Conservation (phyloP, 1,140 invertebrate genomes). For the Chelonus insularis region DNA sequence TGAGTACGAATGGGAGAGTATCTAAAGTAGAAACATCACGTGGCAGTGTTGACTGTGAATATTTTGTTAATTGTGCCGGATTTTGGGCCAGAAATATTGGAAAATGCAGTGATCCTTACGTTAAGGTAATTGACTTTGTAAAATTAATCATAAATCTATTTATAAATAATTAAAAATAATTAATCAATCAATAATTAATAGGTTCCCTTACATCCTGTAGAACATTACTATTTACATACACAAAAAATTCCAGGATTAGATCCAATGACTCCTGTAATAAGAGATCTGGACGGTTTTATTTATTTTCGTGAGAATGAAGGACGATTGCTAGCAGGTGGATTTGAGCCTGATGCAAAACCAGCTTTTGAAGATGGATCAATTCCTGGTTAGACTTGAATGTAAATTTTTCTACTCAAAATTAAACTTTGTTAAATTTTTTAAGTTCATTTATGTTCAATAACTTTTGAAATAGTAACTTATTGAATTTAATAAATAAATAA, state of each 20-base stretch:
- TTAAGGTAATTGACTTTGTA: conserved; percentile 64
- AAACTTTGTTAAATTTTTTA: not conserved
- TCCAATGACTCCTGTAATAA: conserved; percentile 79
- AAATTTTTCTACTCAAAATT: conserved; percentile 11
- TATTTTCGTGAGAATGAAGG: conserved; percentile 85
- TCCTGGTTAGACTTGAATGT: conserved; percentile 57
- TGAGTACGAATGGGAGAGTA: conserved; percentile 68
- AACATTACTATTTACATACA: conserved; percentile 91
- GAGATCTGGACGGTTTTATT: conserved; percentile 87
- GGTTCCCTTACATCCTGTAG: conserved; percentile 87
- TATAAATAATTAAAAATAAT: not conserved
- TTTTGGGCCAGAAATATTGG: conserved; percentile 81
- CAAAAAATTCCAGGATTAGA: conserved; percentile 73
- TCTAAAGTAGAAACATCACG: conserved; percentile 74
- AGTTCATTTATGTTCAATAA: not conserved
- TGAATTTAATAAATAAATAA: no score
- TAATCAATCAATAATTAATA: conserved; percentile 22
- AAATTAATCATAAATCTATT: not conserved
- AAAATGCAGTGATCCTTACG: conserved; percentile 78
- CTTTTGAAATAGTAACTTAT: no score
- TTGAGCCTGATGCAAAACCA: conserved; percentile 85
- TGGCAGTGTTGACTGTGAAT: conserved; percentile 81
- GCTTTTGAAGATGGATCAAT: conserved; percentile 80
- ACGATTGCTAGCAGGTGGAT: conserved; percentile 80
- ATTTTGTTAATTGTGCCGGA: conserved; percentile 91